Base-by-base conservation (phyloP, 2,888 invertebrate species). In the Oligia strigilis region DNA sequence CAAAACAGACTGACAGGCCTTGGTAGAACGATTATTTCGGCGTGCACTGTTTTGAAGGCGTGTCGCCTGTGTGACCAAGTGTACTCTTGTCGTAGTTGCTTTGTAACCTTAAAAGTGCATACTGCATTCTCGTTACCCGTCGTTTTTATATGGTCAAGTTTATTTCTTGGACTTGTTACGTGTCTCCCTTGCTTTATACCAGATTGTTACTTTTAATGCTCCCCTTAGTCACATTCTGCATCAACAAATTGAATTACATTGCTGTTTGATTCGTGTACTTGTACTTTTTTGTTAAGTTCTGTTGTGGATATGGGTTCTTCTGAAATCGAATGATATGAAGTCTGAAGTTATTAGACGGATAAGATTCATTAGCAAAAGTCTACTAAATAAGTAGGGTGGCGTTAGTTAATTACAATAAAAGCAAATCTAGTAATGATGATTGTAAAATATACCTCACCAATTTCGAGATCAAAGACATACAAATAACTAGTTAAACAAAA, bases 41-140 rank as follows among this genome's bases (percentile, higher is more conserved):
- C 74, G 29, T 88, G 88, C 80, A 74, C 79, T 74, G 80, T 85
- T 81, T 78, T 72, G 64, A 77, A 85, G 85, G 82, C 78, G 83
- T 77, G 76, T 82, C 76, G 78, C 79, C 83, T 67, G 81, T 81
- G 88, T 90, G 86, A 87, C 87, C 86, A 88, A 85, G 87, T 89
- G 89, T 87, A 85, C 91, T 88, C 90, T 90, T 89, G 91, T 92
- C 87, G 90, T 90, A 89, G 92, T 92, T 90, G 91, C 90, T 87
- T 88, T 85, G 95, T 89, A 94, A 91, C 96, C 96, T 94, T 96
- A 96, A 95, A 96, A 96, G 96, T 96, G 95, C 95, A 96, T 93
- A 95, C 95, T 89, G 93, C 96, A 95, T 96, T 96, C 95, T 94
- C 92, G 89, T 91, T 92, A 90, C 77, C 92, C 88, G 90, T 89